Evolutionary conservation across 2,888 invertebrate genomes (phyloP).

Genomic region (Ophonus ardosiacus): DNA sequence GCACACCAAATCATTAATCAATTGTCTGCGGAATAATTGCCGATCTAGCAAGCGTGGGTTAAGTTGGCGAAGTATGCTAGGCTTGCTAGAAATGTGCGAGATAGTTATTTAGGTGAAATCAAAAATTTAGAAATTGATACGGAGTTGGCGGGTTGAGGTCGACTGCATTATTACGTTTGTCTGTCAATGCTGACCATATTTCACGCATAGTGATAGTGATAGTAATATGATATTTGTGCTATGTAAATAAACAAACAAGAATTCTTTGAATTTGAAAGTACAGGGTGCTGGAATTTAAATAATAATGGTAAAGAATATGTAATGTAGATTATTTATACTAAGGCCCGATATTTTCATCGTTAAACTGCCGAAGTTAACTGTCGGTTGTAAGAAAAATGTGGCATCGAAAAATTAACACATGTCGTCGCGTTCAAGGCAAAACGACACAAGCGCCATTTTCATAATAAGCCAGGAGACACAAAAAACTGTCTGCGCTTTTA

Average conservation of each 20-base stretch:
- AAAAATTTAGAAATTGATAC: conserved; percentile 50
- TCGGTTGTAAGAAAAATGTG: no score
- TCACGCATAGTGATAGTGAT: neutral
- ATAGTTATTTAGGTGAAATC: conserved; percentile 41
- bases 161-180: conserved; percentile 39
- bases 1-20: conserved; percentile 41
- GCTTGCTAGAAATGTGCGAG: conserved; percentile 36
- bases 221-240: conserved; percentile 13
- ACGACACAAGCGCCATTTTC: no score
- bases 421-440: no score
- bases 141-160: conserved; percentile 30
- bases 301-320: neutral
- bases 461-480: no score
- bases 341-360: no score
- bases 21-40: conserved; percentile 38
- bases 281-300: neutral
- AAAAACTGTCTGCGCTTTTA: no score
- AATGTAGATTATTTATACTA: no score
- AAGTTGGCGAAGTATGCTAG: conserved; percentile 40
- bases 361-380: no score
- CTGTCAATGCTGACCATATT: conserved; percentile 1
- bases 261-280: conserved; percentile 17
- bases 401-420: no score
- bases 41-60: conserved; percentile 44
- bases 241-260: conserved; percentile 17